Conservation (phyloP, 2,888 invertebrate genomes). For the Idaea aversata region DNA sequence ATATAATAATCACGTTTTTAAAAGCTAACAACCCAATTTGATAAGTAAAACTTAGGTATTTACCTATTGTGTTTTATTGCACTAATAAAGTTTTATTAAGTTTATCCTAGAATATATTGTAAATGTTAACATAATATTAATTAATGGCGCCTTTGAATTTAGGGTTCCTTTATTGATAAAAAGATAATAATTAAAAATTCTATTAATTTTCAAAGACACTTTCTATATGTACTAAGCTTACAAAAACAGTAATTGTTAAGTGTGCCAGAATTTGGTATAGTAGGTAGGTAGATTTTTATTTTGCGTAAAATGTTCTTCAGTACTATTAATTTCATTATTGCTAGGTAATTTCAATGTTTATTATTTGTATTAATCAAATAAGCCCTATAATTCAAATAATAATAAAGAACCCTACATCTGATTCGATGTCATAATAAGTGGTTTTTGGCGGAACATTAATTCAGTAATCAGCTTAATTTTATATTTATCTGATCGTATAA, state of each 20-base stretch:
- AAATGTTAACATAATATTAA: neutral
- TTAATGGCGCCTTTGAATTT: conserved; percentile 2
- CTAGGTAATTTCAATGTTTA: no score
- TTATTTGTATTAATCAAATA: no score
- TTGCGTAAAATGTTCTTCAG: no score
- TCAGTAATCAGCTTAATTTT: neutral
- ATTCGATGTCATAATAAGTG: neutral
- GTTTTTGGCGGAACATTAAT: neutral
- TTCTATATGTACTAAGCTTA: no score
- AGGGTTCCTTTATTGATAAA: neutral
- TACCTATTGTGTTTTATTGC: neutral
- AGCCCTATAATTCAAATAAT: neutral
- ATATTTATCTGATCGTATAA: neutral
- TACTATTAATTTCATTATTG: no score
- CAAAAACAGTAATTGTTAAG: no score
- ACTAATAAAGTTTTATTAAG: conserved; percentile 2
- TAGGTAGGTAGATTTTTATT: no score
- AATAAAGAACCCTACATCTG: neutral
- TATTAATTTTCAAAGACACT: no score
- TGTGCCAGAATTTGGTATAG: no score
- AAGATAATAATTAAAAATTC: neutral
- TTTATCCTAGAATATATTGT: conserved; percentile 1
- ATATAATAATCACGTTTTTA: neutral
- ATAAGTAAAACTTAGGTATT: neutral
- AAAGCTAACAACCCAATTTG: conserved; percentile 1